phyloP scores from a whole-genome alignment of 2,113 vertebrate genomes.

The Uria lomvia region DNA sequence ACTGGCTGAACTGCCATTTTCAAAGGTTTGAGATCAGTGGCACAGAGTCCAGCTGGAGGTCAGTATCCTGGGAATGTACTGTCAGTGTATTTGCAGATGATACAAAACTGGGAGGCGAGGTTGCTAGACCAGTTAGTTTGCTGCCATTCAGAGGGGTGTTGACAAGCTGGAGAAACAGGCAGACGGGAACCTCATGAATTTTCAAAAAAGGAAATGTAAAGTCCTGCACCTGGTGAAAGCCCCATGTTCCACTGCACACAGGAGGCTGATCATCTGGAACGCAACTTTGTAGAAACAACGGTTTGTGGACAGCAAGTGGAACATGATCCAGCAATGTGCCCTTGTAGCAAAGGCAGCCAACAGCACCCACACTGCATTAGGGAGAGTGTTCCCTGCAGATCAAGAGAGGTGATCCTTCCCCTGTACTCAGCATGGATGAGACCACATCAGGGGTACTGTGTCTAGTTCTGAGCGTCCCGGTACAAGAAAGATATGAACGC shows the following conservation, averaged over 20 bases:
- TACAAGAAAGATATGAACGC: not conserved
- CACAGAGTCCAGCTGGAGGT: not conserved
- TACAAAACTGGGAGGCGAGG: not conserved
- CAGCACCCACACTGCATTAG: not conserved
- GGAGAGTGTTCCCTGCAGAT: not conserved
- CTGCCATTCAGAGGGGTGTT: not conserved
- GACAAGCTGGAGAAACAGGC: not conserved
- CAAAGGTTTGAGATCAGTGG: not conserved
- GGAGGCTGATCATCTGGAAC: not conserved
- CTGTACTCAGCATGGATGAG: not conserved
- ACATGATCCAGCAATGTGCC: not conserved
- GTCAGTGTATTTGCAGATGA: not conserved
- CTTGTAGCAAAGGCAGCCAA: not conserved
- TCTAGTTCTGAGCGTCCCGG: not conserved
- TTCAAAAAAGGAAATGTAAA: not conserved
- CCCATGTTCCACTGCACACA: not conserved
- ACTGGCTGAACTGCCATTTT: not conserved
- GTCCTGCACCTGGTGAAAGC: not conserved
- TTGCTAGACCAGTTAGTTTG: not conserved
- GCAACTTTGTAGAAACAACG: not conserved
- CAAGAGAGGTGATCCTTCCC: not conserved
- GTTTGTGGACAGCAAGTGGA: not conserved
- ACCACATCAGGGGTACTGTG: not conserved
- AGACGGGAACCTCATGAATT: not conserved
- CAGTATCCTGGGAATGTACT: not conserved